Base-by-base conservation (phyloP, 2,797 vertebrate species). In the Lacerta bilineata region DNA sequence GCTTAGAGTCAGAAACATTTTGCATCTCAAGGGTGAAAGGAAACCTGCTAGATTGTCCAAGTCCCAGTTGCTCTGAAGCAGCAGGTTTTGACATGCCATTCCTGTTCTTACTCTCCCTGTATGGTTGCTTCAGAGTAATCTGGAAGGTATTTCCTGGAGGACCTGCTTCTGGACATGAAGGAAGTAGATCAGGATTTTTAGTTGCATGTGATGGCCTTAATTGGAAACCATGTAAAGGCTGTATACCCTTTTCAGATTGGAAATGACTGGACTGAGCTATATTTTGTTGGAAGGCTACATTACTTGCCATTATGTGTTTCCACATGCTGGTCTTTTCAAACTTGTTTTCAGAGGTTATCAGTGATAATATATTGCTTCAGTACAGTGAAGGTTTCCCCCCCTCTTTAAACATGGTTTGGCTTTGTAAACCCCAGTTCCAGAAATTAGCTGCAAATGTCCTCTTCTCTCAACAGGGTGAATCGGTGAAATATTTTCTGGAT, bases 401-500 rank as follows among this genome's bases (percentile, higher is more conserved):
- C 82, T 72, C 8, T 39, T 55, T 6, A 55, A 61, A 39, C 23
- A 1, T 33, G 29, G 27, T 33, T 80, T n/a, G 55, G 7, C 0
- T 89, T 92, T 87, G 46, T 88, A 90, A 0, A 8, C 3, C 79
- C 61, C 5, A 36, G 3, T 18, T 27, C 64, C 50, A 68, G 79
- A 25, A 39, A n/a, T 1, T 27, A 82, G 27, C 8, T 74, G 2
- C 27, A 71, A 15, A 0, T 94, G 18, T 95, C 66, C 29, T 92
- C 91, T 88, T 80, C 93, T 90, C 69, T 18, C 66, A 61, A 88
- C 97, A 99, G 99, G 99, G 98, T 79, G 99, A 99, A 94, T 99
- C 99, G 0, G 98, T 99, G 93, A 99, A 99, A 95, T 99, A 99
- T 96, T 99, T 99, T 97, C 96, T 99, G 98, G 99, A 99, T 94